phyloP scores from a whole-genome alignment of 2,888 invertebrate genomes.

The Pachymerium ferrugineum region DNA sequence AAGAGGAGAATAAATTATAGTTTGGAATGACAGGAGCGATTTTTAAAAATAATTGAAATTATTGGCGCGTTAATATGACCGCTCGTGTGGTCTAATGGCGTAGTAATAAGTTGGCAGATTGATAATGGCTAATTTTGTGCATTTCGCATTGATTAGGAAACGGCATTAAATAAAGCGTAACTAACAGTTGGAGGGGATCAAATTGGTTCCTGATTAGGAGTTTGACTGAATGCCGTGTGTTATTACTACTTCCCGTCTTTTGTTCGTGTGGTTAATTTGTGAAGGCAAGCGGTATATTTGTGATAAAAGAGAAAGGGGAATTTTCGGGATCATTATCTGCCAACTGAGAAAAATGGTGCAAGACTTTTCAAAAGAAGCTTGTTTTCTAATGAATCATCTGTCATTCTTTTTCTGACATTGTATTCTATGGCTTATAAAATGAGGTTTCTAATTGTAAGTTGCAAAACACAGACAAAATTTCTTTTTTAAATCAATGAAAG shows the following conservation, averaged over 20 bases:
- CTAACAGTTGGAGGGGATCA: slow-evolving; percentile 2
- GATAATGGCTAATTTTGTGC: slow-evolving; percentile 19
- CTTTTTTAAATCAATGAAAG: too few relatives aligned
- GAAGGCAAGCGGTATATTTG: not conserved
- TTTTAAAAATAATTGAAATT: not conserved
- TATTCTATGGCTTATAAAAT: not conserved
- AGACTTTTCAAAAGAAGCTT: not conserved
- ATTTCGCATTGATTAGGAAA: slow-evolving; percentile 9
- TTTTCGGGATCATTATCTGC: not conserved
- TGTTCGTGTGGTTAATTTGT: slow-evolving; percentile 12
- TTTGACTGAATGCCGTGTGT: slow-evolving; percentile 8
- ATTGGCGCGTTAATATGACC: not conserved
- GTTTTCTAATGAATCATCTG: not conserved
- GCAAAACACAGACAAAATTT: too few relatives aligned
- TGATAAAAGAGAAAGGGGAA: not conserved
- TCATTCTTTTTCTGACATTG: not conserved
- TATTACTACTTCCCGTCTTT: slow-evolving; percentile 8
- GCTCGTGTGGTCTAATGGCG: not conserved
- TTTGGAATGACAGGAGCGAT: not conserved
- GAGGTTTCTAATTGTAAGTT: too few relatives aligned
- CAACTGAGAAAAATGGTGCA: not conserved
- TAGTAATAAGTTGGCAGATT: not conserved
- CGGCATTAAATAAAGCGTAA: slow-evolving; percentile 13
- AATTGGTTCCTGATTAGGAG: not conserved
- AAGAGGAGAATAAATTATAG: slow-evolving; percentile 9